Base-by-base conservation (phyloP, 2,113 vertebrate species). In the Phalacrocorax aristotelis region DNA sequence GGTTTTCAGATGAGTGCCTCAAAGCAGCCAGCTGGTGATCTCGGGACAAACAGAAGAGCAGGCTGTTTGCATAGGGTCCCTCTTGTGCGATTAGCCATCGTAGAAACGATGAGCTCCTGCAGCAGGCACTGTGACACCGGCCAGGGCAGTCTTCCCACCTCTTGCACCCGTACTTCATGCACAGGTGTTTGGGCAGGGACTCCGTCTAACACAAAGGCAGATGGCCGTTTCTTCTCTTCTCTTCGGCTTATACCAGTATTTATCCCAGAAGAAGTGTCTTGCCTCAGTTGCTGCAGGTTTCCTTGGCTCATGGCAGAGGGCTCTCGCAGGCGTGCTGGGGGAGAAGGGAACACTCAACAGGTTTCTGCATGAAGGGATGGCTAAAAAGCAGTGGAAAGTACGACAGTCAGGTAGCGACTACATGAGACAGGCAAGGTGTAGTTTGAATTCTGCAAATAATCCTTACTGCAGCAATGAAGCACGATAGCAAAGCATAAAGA, bases 11-110 rank as follows among this genome's bases (percentile, higher is more conserved):
- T 3, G 19, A 38, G 65, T 19, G 42, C 51, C 32, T 65, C 5
- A 2, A 52, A 60, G 58, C 44, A 26, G 51, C 22, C 71, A 57
- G 30, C 64, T 40, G 49, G 48, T 25, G 55, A 20, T 18, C 25
- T n/a, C 2, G 20, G 71, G 71, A 25, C 48, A 26, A 21, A 27
- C 0, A 16, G 55, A 3, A 4, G 30, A 4, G 30, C 20, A 6
- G 36, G 62, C 32, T 20, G 30, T 61, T 69, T 44, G 54, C 18
- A 7, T 12, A 2, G 1, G 34, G 32, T 20, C n/a, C 83, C 36
- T 21, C 20, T 7, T 11, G 5, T 1, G 61, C 2, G 19, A 29
- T 6, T n/a, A 62, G 40, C 69, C 36, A 1, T 10, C 48, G 48
- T 8, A 4, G 15, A 13, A 6, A 11, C 12, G 2, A 17, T 12